These are phyloP conservation scores for Gandaritis pyraliata DNA, from an alignment of 2,888 invertebrate genomes.

Conservation along the genomic window DNA sequence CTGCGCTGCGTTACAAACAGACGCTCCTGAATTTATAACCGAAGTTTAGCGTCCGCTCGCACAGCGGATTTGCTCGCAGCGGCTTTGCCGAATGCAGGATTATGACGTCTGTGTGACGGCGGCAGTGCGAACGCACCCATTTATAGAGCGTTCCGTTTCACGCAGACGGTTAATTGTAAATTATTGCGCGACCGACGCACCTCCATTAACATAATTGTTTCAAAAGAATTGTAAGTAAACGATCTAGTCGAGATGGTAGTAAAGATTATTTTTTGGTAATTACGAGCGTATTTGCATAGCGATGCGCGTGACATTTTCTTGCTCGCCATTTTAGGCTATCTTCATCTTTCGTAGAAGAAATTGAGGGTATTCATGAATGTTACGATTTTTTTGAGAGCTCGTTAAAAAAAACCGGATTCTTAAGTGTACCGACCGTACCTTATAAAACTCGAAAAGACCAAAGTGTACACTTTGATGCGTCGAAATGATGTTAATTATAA, in stretches of 20 bases:
- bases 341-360: conserved; percentile 53
- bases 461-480: conserved; percentile 61
- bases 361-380: conserved; percentile 56
- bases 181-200: conserved; percentile 59
- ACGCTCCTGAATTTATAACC: conserved; percentile 74
- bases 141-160: conserved; percentile 51
- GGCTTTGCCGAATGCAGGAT: conserved; percentile 67
- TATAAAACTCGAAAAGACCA: conserved; percentile 42
- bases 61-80: conserved; percentile 56
- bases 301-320: conserved; percentile 66
- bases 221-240: conserved; percentile 74
- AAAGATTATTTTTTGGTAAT: conserved; percentile 70
- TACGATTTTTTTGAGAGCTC: conserved; percentile 52
- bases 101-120: conserved; percentile 63
- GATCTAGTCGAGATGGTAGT: conserved; percentile 72
- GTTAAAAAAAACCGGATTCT: conserved; percentile 55
- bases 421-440: conserved; percentile 47
- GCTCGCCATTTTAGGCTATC: conserved; percentile 69
- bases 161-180: conserved; percentile 67
- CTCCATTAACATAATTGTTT: conserved; percentile 77
- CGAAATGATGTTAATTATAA: conserved; percentile 66
- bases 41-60: conserved; percentile 66
- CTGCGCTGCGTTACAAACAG: conserved; percentile 69
- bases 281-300: conserved; percentile 77
- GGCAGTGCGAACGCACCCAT: conserved; percentile 47